Evolutionary conservation across 2,113 vertebrate genomes (phyloP), one percentile per base, ranked within the genome.

Genomic region (Pica pica): DNA sequence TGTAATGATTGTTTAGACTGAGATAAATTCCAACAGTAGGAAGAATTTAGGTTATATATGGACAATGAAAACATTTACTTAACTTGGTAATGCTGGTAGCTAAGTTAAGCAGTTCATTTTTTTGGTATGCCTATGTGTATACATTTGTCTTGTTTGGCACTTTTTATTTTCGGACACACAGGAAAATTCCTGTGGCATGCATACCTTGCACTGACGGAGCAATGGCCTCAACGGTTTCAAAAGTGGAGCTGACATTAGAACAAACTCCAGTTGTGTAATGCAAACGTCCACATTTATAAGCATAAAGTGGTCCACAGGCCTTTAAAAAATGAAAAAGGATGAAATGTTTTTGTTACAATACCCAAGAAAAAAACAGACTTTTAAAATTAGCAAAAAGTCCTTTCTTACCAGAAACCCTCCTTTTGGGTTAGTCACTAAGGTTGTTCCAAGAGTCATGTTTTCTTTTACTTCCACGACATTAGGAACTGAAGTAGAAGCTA

Each of bases 401-500:
- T 89, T 92, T 94, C 98, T 98, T 98, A 99, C 99, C 99, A 99
- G 98, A 98, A 99, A 99, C 31, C 99, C 99, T 97, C 99, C 99
- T 10, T 97, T 98, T 89, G 99, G 99, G 98, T 99, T 99, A 95
- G 99, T 98, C 87, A 99, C 98, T 97, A 99, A 98, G 61, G 99
- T 99, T 87, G 98, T 98, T 98, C 99, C 99, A 98, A 99, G 99
- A 47, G 99, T 99, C 99, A 99, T 99, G 97, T 99, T 99, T 97
- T 99, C 99, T 94, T 99, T 99, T 94, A 99, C 98, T 98, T 99
- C 99, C 22, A 97, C 96, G 28, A 99, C 95, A 27, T 99, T 98
- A 88, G 99, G 98, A 97, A 99, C 98, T 55, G 99, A 99, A 90
- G 98, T 99, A 96, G 95, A 55, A 57, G 91, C 98, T 98, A 97